Conservation (phyloP, 1,140 invertebrate genomes). For the Paraescarpia echinospica region DNA sequence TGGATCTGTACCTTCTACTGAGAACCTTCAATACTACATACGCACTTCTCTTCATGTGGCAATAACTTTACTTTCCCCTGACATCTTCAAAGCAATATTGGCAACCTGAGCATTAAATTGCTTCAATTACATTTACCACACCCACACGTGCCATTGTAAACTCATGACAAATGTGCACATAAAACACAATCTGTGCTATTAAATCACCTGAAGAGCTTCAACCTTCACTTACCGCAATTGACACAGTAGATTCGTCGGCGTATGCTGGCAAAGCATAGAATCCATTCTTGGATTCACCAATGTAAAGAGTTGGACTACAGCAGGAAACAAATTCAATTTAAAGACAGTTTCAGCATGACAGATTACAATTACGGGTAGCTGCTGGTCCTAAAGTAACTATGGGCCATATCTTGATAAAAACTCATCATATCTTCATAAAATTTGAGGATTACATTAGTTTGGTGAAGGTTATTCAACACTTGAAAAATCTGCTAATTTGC, state of each 20-base stretch:
- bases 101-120: not conserved
- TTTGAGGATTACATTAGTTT: no score
- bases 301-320: constrained; percentile 84
- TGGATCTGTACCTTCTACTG: not conserved
- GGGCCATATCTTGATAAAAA: no score
- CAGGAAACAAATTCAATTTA: constrained; percentile 29
- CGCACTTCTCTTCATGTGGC: not conserved
- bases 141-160: not conserved
- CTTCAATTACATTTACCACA: not conserved
- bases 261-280: constrained; percentile 89
- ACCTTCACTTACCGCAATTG: constrained; percentile 56
- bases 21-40: not conserved
- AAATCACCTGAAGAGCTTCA: no score
- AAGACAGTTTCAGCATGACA: not conserved
- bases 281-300: constrained; percentile 85
- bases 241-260: constrained; percentile 75
- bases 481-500: no score
- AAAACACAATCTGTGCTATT: no score
- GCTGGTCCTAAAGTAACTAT: no score
- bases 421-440: no score
- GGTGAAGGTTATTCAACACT: no score
- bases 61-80: not conserved
- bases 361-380: not conserved
- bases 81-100: not conserved
- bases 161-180: no score